These are phyloP conservation scores for Hoplostethus mediterraneus DNA, from an alignment of 2,797 vertebrate species.

Conservation along the genomic window DNA sequence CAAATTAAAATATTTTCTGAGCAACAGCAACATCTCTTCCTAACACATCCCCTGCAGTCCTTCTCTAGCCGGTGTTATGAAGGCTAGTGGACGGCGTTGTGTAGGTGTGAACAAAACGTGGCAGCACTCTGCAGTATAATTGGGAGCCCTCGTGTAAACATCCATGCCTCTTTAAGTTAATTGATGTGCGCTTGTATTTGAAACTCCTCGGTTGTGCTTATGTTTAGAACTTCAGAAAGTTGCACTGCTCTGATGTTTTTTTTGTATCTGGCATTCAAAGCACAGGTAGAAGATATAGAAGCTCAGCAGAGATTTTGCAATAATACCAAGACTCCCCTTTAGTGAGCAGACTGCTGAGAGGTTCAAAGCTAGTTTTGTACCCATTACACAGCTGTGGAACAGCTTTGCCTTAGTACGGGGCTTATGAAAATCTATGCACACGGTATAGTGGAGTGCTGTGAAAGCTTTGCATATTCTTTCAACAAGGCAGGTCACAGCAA, in stretches of 20 bases:
- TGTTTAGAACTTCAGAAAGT: conserved; percentile 6
- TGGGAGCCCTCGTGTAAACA: conserved; percentile 46
- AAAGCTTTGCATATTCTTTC: conserved; percentile 34
- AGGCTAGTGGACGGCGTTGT: conserved; percentile 29
- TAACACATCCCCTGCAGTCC: not conserved
- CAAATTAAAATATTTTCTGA: conserved; percentile 36
- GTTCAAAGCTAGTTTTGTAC: conserved; percentile 48
- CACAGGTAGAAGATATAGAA: conserved; percentile 22
- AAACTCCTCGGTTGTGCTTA: conserved; percentile 20
- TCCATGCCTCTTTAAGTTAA: conserved; percentile 26
- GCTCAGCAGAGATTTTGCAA: conserved; percentile 15
- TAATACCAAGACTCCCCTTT: conserved; percentile 15
- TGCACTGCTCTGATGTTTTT: conserved; percentile 1
- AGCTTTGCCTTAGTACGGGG: conserved; percentile 20
- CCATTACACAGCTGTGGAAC: conserved; percentile 27
- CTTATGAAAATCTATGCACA: conserved; percentile 36
- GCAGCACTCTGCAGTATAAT: conserved; percentile 50
- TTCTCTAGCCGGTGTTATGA: conserved; percentile 14
- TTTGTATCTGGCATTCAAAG: conserved; percentile 13
- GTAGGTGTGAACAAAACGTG: conserved; percentile 40
- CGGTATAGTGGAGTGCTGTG: conserved; percentile 30
- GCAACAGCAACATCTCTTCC: conserved; percentile 31
- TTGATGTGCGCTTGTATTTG: conserved; percentile 1
- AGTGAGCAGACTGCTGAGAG: conserved; percentile 27
- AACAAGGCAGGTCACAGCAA: conserved; percentile 3